These are phyloP conservation scores for Neodon shergylaensis DNA, from an alignment of 2,113 vertebrate species.

Conservation along the genomic window DNA sequence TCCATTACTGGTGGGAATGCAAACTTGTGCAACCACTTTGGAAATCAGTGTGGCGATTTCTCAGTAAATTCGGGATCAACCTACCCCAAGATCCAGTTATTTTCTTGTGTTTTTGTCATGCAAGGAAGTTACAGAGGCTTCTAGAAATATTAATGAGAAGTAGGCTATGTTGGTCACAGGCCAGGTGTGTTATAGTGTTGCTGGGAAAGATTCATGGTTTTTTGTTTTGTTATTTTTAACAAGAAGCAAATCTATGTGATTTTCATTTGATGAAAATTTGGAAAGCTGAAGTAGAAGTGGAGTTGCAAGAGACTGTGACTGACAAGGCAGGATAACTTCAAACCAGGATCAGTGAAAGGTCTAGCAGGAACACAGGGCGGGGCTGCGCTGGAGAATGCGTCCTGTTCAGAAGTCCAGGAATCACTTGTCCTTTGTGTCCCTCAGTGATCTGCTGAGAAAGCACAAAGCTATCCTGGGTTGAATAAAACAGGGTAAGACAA, in stretches of 20 bases:
- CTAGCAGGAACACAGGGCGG: background rate
- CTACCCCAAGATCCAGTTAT: too few relatives aligned
- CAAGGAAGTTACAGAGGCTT: background rate
- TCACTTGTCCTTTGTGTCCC: background rate
- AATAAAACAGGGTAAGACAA: background rate
- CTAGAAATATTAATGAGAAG: constrained; percentile 19
- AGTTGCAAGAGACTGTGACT: background rate
- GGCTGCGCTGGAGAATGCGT: fast-evolving
- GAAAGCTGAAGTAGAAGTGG: background rate
- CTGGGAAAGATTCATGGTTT: background rate
- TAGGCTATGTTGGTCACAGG: background rate
- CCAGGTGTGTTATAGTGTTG: background rate
- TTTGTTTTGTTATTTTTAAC: background rate
- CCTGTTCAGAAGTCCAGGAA: background rate
- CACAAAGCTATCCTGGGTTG: background rate
- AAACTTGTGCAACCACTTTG: too few relatives aligned
- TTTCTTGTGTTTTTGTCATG: constrained; percentile 10
- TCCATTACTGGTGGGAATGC: too few relatives aligned
- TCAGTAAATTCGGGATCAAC: too few relatives aligned
- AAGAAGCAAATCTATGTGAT: background rate
- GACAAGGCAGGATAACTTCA: background rate
- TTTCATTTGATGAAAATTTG: background rate
- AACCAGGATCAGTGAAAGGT: background rate
- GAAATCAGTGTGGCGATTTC: too few relatives aligned
- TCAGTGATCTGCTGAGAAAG: background rate